A percentile compares a stretch with the other conserved stretches of the same genome.
Conservation (phyloP, 2,113 vertebrate species). For the Oenanthe oenanthe region DNA sequence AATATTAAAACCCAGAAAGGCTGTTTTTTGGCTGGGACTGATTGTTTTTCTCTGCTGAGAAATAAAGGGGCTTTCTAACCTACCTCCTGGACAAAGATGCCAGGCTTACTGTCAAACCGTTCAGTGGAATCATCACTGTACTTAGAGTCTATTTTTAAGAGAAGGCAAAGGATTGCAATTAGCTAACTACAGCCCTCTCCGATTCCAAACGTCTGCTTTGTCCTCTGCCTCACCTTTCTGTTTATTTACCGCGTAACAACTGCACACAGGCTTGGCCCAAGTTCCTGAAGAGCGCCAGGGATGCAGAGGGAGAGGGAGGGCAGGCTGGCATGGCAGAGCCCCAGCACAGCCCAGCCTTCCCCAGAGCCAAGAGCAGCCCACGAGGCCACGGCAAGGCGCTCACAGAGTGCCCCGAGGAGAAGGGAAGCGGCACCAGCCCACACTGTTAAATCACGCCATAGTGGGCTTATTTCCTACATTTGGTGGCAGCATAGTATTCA, state of each 20-base stretch:
- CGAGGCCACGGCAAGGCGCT: neutral
- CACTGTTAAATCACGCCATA: neutral
- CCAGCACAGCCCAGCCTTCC: neutral
- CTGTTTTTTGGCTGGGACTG: neutral
- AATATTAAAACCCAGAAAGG: slow-evolving; percentile 47
- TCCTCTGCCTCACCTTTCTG: slow-evolving; percentile 55
- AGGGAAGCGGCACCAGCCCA: neutral
- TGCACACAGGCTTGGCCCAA: neutral
- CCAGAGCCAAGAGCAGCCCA: neutral
- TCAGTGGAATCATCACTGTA: slow-evolving; percentile 11
- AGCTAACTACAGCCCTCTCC: slow-evolving; percentile 51
- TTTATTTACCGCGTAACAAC: neutral
- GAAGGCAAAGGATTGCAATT: slow-evolving; percentile 24
- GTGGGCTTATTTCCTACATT: slow-evolving; percentile 36
- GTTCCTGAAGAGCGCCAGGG: neutral
- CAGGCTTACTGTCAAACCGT: neutral
- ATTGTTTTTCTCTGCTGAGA: slow-evolving; percentile 24
- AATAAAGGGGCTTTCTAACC: neutral
- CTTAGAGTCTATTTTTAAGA: slow-evolving; percentile 59
- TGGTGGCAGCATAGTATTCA: slow-evolving; percentile 65
- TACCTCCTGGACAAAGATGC: neutral
- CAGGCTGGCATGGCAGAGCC: rapidly evolving
- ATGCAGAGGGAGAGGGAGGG: neutral
- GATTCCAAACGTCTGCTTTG: slow-evolving; percentile 29
- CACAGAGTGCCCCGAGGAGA: rapidly evolving